Conservation (phyloP, 2,888 invertebrate species). For the Cheilosia variabilis region DNA sequence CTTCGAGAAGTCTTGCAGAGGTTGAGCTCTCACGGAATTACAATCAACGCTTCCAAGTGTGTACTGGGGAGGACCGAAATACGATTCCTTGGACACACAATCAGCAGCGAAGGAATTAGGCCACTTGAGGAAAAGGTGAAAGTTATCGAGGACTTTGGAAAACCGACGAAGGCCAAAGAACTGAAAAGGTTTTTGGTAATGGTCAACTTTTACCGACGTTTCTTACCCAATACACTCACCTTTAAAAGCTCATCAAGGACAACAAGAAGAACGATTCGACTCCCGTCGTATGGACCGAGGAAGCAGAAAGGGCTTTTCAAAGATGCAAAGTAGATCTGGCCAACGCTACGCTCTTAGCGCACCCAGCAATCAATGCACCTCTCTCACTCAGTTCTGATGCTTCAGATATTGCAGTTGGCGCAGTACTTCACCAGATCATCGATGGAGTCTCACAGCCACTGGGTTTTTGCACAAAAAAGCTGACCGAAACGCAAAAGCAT, state of each 20-base stretch:
- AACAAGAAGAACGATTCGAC: conserved; percentile 67
- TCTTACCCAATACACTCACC: conserved; percentile 55
- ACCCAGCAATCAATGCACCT: conserved; percentile 28
- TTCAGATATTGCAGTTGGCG: conserved; percentile 61
- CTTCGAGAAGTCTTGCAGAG: conserved; percentile 12
- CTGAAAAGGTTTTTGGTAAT: conserved; percentile 73
- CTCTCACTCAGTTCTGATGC: conserved; percentile 54
- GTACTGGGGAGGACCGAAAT: conserved; percentile 24
- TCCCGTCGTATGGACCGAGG: conserved; percentile 45
- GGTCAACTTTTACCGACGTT: conserved; percentile 74
- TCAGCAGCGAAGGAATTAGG: conserved; percentile 55
- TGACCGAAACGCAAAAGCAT: conserved; percentile 78
- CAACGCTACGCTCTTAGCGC: conserved; percentile 45
- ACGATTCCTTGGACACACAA: conserved; percentile 55
- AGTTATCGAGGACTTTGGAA: conserved; percentile 54
- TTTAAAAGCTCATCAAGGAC: conserved; percentile 45
- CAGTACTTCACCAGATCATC: conserved; percentile 58
- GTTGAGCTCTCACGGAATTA: conserved; percentile 10
- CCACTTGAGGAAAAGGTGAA: conserved; percentile 64
- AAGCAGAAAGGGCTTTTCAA: conserved; percentile 51
- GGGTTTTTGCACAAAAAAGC: conserved; percentile 78
- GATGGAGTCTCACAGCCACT: conserved; percentile 59
- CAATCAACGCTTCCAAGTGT: conserved; percentile 49
- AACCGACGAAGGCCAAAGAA: conserved; percentile 54
- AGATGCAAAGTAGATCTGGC: conserved; percentile 53